phyloP scores from a whole-genome alignment of 1,140 invertebrate species.

The Zaprionus tsacasi region DNA sequence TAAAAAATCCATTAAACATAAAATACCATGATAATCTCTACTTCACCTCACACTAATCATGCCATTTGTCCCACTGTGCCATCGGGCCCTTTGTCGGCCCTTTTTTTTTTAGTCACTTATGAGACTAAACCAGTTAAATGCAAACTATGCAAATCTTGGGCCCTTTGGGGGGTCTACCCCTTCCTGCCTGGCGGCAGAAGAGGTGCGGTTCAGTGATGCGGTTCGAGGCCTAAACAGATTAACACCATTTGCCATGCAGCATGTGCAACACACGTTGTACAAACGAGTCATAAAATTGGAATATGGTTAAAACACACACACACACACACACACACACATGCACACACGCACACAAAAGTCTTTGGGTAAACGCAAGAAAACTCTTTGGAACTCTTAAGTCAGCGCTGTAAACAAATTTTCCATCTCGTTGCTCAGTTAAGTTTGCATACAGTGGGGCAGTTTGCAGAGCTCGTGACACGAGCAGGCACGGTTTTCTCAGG shows the following conservation, averaged over 20 bases:
- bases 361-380: background rate
- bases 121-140: constrained; percentile 29
- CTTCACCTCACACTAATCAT: no score
- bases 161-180: constrained; percentile 6
- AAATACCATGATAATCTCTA: no score
- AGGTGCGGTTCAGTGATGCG: constrained; percentile 1
- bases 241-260: constrained; percentile 18
- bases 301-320: constrained; percentile 1
- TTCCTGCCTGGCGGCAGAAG: no score
- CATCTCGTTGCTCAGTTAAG: background rate
- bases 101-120: constrained; percentile 1
- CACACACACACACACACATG: background rate
- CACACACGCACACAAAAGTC: background rate
- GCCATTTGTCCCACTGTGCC: background rate
- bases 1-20: no score
- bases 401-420: constrained; percentile 1
- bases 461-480: background rate
- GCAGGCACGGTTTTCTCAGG: background rate
- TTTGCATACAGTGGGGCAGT: background rate
- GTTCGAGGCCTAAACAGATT: constrained; percentile 14
- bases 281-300: constrained; percentile 24
- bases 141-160: constrained; percentile 42
- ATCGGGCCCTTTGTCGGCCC: constrained; percentile 10
- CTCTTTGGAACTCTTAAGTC: background rate
- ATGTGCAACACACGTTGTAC: constrained; percentile 5